These are phyloP conservation scores for Aleiodes testaceus DNA, from an alignment of 2,888 invertebrate genomes.

Conservation along the genomic window DNA sequence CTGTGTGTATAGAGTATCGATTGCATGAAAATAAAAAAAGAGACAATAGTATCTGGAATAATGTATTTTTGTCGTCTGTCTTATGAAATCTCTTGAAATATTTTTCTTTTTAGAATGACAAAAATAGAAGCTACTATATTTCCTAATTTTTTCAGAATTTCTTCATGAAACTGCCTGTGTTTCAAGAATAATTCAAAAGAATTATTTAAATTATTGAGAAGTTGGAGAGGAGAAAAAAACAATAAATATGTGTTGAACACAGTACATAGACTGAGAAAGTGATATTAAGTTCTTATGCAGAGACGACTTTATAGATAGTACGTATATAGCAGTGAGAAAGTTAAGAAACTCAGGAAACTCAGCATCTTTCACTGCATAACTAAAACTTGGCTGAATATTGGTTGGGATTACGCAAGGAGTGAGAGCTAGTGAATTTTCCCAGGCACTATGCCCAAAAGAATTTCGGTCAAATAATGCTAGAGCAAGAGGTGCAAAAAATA, in stretches of 20 bases:
- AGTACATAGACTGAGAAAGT: slow-evolving; percentile 26
- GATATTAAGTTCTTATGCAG: slow-evolving; percentile 58
- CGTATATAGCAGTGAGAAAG: slow-evolving; percentile 46
- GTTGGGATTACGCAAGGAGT: slow-evolving; percentile 43
- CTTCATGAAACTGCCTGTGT: too few relatives aligned
- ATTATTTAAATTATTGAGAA: too few relatives aligned
- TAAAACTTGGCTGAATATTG: slow-evolving; percentile 58
- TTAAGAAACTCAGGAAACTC: slow-evolving; percentile 61
- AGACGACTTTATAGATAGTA: slow-evolving; percentile 50
- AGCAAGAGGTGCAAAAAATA: neutral
- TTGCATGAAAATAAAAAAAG: too few relatives aligned
- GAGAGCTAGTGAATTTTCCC: slow-evolving; percentile 28
- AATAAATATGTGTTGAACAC: slow-evolving; percentile 25
- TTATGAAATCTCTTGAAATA: too few relatives aligned
- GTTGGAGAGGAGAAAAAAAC: neutral
- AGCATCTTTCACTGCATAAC: slow-evolving; percentile 60
- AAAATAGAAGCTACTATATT: too few relatives aligned
- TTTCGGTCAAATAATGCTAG: slow-evolving; percentile 30
- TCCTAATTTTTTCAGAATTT: too few relatives aligned
- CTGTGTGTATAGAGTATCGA: too few relatives aligned
- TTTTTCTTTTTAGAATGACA: too few relatives aligned
- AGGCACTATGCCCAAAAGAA: slow-evolving; percentile 6
- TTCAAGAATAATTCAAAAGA: too few relatives aligned
- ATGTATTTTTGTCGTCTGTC: too few relatives aligned
- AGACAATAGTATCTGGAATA: too few relatives aligned